Conservation (phyloP, 2,797 vertebrate genomes). For the Tinamus major region DNA sequence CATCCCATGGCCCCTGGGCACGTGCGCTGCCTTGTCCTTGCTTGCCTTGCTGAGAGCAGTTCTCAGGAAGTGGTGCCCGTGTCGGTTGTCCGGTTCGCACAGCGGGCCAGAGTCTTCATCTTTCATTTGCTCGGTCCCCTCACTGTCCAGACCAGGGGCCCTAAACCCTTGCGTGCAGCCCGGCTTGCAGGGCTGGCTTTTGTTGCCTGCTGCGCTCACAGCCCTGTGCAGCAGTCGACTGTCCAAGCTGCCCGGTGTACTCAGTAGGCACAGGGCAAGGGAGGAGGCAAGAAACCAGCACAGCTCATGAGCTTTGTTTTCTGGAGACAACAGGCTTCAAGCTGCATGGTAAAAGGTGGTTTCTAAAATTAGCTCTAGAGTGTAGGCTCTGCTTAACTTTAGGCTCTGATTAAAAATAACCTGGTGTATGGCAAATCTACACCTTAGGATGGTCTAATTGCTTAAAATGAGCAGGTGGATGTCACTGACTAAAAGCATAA, state of each 20-base stretch:
- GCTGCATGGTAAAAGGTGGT: not conserved
- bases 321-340: not conserved
- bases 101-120: not conserved
- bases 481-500: not conserved
- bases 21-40: not conserved
- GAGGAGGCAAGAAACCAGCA: not conserved
- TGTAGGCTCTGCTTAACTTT: not conserved
- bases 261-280: accelerated
- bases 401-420: not conserved
- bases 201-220: not conserved
- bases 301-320: not conserved
- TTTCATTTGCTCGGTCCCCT: not conserved
- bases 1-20: not conserved
- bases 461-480: not conserved
- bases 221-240: accelerated
- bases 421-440: not conserved
- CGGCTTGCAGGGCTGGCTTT: not conserved
- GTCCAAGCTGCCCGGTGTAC: not conserved
- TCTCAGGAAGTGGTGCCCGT: accelerated
- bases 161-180: not conserved
- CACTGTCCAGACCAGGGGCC: not conserved
- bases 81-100: not conserved
- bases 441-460: not conserved
- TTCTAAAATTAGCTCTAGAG: not conserved
- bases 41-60: not conserved